Evolutionary conservation across 2,113 vertebrate species (phyloP).

Genomic region (Ploceus nigricollis): DNA sequence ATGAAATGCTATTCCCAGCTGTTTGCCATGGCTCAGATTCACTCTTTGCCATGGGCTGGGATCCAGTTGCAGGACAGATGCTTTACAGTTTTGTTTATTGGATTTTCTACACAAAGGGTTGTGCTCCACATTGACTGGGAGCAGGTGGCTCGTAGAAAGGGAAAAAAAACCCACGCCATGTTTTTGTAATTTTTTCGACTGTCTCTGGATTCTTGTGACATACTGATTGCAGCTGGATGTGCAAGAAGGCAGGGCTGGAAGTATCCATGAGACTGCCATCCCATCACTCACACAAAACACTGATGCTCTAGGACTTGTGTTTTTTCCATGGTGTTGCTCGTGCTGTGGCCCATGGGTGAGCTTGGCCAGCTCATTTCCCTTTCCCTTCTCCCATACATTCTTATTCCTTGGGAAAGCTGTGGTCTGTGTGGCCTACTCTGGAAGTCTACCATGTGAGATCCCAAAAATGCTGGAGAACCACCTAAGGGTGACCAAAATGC

Average conservation of each 20-base stretch:
- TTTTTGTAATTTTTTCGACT: neutral
- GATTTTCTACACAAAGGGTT: slow-evolving; percentile 26
- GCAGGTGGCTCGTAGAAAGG: slow-evolving; percentile 13
- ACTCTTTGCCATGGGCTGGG: neutral
- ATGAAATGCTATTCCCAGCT: slow-evolving; percentile 26
- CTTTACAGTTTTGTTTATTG: slow-evolving; percentile 42
- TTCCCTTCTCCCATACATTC: neutral
- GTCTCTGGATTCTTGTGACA: slow-evolving; percentile 3
- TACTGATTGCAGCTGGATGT: neutral
- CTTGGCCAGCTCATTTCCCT: neutral
- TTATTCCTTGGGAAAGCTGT: neutral
- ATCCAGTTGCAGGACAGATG: slow-evolving; percentile 58
- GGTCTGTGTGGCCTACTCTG: neutral
- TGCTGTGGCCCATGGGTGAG: fast-evolving
- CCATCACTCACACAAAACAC: neutral
- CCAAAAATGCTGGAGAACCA: neutral
- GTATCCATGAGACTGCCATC: neutral
- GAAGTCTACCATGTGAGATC: neutral
- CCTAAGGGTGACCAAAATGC: neutral
- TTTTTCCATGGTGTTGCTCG: fast-evolving
- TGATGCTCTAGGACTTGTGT: neutral
- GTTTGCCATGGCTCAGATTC: neutral
- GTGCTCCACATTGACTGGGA: neutral
- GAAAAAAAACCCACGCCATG: fast-evolving
- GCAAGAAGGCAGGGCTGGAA: neutral